Conservation (phyloP, 2,797 vertebrate species). For the Sarcophilus harrisii region DNA sequence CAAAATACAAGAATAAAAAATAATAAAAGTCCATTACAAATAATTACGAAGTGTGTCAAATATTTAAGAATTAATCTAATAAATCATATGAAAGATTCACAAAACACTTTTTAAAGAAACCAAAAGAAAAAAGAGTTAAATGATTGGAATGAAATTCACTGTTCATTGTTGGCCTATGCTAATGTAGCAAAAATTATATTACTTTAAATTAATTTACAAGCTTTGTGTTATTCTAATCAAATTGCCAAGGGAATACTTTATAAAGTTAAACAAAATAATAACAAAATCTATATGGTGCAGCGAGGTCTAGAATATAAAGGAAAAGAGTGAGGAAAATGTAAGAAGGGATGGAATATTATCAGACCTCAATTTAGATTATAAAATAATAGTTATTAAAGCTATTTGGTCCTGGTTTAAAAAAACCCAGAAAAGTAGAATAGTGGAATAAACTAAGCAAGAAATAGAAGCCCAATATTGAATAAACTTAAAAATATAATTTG, state of each 20-base stretch:
- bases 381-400: neutral
- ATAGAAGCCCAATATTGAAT: neutral
- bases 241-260: neutral
- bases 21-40: neutral
- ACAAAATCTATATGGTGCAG: neutral
- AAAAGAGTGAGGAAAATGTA: neutral
- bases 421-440: neutral
- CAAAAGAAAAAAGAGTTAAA: neutral
- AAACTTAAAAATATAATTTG: neutral
- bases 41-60: neutral
- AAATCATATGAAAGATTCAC: neutral
- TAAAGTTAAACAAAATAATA: neutral
- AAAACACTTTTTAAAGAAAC: neutral
- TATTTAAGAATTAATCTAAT: neutral
- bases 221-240: neutral
- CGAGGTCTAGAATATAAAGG: neutral
- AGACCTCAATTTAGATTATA: neutral
- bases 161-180: neutral
- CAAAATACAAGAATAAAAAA: neutral
- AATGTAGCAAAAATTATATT: neutral
- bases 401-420: neutral
- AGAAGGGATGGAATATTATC: neutral
- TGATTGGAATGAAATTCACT: neutral
- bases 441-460: neutral
- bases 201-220: neutral